Evolutionary conservation across 2,797 vertebrate genomes (phyloP), one percentile per base, ranked within the genome.

Genomic region (Phrynocephalus guinanensis): DNA sequence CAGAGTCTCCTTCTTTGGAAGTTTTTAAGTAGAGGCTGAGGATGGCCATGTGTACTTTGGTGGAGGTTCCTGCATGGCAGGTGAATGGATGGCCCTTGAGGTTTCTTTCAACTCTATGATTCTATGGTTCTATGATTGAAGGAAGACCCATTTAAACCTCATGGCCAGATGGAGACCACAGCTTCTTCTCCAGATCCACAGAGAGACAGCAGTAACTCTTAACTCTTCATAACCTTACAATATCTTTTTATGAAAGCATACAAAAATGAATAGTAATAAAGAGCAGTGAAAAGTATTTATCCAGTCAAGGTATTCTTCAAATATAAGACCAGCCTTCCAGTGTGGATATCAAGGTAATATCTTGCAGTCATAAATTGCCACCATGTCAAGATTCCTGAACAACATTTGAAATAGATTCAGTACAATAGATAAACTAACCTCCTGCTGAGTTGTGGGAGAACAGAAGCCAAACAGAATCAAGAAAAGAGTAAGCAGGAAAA

Each of bases 291-390:
- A 75, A 83, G 28, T n/a, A 82, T 82, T 82, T 76, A 87, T 30
- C 86, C 56, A 82, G 28, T 87, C 60, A 75, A 87, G 71, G 63
- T 66, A 72, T 73, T 86, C 85, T 86, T 86, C 78, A 86, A 80
- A 86, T 81, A 52, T 80, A 86, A 80, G 78, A 24, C 48, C 15
- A 73, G 50, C 71, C 38, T 82, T 67, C 71, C 60, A 75, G 44
- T 67, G 73, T 50, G 6, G 79, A 66, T 87, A 87, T 87, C 79
- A 82, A 75, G 79, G n/a, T 50, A 87, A 68, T 71, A 87, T 76
- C 83, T 85, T 85, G 82, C 83, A 75, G n/a, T 56, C 11, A 16
- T 85, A 84, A 80, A 80, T 67, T 80, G 78, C 77, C 84, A 68
- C 70, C 44, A 84, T 77, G 83, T 85, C 71, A 84, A 44, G 33